Base-by-base conservation (phyloP, 2,797 vertebrate species). In the Cetoscarus ocellatus region DNA sequence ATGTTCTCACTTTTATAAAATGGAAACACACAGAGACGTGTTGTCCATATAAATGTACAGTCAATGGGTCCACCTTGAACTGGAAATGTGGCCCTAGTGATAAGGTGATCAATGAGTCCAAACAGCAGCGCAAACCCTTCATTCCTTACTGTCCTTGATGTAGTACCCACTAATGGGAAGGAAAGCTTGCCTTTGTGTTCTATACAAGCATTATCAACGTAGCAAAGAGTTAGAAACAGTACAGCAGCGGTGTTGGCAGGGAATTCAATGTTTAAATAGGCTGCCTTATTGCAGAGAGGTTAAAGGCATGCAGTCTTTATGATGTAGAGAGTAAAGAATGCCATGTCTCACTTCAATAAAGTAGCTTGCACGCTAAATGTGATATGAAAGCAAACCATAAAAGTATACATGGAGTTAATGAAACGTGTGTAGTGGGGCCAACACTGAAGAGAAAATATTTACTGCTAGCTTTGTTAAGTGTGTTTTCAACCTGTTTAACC, bases 381-480 rank as follows among this genome's bases (percentile, higher is more conserved):
- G 8, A 55, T 64, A 17, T 27, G 56, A 17, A 34, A 68, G 36
- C 36, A 54, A 61, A 59, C 43, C 42, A 19, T 65, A 7, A 61
- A 47, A 17, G 38, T 34, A 13, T 58, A 43, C 14, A 45, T 40
- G 5, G 34, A 35, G n/a, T 56, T 38, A 12, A 56, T 38, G n/a
- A 61, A 58, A 15, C 12, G 11, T 44, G 13, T 15, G 47, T 5
- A n/a, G 10, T n/a, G 7, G 1, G 61, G 34, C 27, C 48, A 67
- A 18, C 13, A 17, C 27, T 52, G 56, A 19, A 11, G 10, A 64
- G 17, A 3, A 44, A 48, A 3, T 60, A 61, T 66, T 52, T 34
- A 57, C 14, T 10, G 7, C 8, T 27, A 42, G 12, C 14, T 57
- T 27, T 10, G 27, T 69, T 10, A 58, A 67, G 42, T 60, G 55